These are phyloP conservation scores for Sebastes dallii DNA, from an alignment of 2,797 vertebrate species.

Conservation along the genomic window DNA sequence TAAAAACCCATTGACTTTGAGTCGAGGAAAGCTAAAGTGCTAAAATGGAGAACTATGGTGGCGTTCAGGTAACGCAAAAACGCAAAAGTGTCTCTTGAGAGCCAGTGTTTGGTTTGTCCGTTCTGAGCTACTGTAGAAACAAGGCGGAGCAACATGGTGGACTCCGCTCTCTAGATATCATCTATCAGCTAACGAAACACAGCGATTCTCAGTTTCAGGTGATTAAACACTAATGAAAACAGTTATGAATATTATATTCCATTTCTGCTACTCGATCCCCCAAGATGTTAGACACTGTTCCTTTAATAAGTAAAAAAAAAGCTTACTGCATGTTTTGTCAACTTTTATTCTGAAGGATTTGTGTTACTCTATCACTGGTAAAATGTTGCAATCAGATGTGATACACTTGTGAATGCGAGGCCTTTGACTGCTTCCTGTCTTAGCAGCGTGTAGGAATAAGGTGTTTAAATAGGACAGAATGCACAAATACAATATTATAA, in stretches of 20 bases:
- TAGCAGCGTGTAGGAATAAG: background rate
- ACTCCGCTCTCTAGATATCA: too few relatives aligned
- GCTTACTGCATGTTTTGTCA: background rate
- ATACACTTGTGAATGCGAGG: background rate
- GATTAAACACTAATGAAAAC: background rate
- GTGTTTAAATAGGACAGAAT: background rate
- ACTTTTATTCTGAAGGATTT: background rate
- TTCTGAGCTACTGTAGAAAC: too few relatives aligned
- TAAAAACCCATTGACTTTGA: too few relatives aligned
- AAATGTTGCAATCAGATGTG: background rate
- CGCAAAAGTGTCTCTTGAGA: too few relatives aligned
- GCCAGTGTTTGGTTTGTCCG: too few relatives aligned
- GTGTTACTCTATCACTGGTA: background rate
- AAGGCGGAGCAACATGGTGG: too few relatives aligned
- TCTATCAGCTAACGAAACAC: background rate
- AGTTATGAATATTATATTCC: background rate
- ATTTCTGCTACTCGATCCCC: background rate
- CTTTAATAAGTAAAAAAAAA: background rate
- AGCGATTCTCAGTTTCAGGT: background rate
- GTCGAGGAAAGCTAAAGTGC: too few relatives aligned
- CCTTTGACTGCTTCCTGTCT: background rate
- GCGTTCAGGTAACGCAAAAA: too few relatives aligned
- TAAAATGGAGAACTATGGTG: too few relatives aligned
- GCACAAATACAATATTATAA: background rate
- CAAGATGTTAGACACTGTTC: background rate